Base-by-base conservation (phyloP, 1,140 invertebrate genomes). In the Cepaea nemoralis region DNA sequence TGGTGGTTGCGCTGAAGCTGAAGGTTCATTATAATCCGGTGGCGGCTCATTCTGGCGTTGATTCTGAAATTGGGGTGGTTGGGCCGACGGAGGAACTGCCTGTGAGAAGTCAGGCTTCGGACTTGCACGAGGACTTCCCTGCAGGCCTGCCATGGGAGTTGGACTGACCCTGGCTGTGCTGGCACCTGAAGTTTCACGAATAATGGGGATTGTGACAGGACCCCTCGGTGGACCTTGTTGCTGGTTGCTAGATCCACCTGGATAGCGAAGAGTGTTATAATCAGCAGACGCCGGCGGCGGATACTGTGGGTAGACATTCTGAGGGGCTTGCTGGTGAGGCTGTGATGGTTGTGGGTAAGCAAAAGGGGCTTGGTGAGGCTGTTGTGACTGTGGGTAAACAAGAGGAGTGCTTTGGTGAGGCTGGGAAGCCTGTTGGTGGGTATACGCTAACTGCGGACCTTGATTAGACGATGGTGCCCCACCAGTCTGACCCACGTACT, bases 1-100 rank as follows among this genome's bases (percentile, higher is more conserved):
- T 3, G 42, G 37, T 39, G 39, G 86, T 82, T 33, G 85, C 16
- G 78, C 80, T 31, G 85, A 83, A 16, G 71, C 84, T 45, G 77
- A 83, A 75, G 67, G 80, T 27, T 50, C 14, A 31, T 12, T 82
- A 27, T 59, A 63, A 35, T 69, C 55, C 19, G 70, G 50, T 37
- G n/a, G 3, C 22, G 77, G 77, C 63, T 78, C 77, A 42, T 75
- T 42, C 48, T 48, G 75, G 31, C 75, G 75, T 22, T 69, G 66
- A 16, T 27, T n/a, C 31, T 69, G 77, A 42, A 45, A 48, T 22
- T 78, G 77, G 3, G 59, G 40, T 14, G 40, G 42, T 73, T 55
- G 66, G 33, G 78, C 78, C 27, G 78, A 80, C 24, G 24, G 42
- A 35, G 78, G 78, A 39, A 80, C 33, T 31, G 78, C 78, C 22